These are phyloP conservation scores for Hypocryptadius cinnamomeus DNA, from an alignment of 2,113 vertebrate genomes.

Conservation along the genomic window DNA sequence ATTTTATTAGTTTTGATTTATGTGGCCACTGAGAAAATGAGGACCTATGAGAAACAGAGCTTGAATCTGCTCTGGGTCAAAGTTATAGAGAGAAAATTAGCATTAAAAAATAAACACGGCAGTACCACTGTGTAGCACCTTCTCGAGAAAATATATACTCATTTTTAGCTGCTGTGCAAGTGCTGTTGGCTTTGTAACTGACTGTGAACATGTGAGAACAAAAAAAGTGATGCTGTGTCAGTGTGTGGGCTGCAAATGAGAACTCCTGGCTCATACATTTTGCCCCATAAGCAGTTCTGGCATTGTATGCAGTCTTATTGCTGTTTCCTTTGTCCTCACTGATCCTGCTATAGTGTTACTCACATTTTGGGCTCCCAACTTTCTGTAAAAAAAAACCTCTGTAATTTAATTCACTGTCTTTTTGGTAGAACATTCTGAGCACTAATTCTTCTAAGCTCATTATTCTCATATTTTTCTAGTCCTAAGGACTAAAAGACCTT, in stretches of 20 bases:
- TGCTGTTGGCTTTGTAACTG: slow-evolving; percentile 29
- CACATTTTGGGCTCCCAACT: slow-evolving; percentile 18
- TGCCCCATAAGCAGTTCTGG: slow-evolving; percentile 58
- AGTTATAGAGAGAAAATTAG: background rate
- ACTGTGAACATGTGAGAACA: slow-evolving; percentile 50
- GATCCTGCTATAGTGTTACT: slow-evolving; percentile 45
- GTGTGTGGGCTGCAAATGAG: slow-evolving; percentile 52
- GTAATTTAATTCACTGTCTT: slow-evolving; percentile 5
- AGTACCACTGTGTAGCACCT: background rate
- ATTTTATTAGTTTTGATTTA: background rate
- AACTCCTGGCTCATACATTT: slow-evolving; percentile 51
- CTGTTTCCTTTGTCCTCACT: slow-evolving; percentile 46
- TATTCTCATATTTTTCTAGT: background rate
- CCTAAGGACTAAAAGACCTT: background rate
- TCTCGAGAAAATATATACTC: background rate
- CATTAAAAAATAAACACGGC: background rate
- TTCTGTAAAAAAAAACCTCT: background rate
- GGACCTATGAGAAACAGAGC: background rate
- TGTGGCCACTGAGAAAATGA: background rate
- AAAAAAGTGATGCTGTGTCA: slow-evolving; percentile 59
- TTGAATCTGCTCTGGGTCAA: background rate
- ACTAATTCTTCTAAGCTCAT: background rate
- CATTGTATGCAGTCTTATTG: slow-evolving; percentile 55
- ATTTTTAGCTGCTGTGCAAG: slow-evolving; percentile 17
- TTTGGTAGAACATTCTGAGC: slow-evolving; percentile 14